Base-by-base conservation (phyloP, 1,140 invertebrate genomes). In the Scaptomyza graminum region DNA sequence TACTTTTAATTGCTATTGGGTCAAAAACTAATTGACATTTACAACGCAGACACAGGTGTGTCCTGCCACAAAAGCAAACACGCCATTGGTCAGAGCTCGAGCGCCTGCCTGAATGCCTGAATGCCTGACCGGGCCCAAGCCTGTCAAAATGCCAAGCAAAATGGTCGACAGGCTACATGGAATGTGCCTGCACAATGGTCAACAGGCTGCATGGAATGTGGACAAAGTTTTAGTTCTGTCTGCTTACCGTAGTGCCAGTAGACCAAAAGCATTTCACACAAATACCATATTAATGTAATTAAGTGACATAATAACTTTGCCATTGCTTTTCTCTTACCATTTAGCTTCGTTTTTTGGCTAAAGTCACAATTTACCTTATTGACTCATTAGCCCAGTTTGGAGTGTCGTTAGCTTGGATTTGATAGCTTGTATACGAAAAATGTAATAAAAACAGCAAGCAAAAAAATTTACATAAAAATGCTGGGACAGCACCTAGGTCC, bases 281-380 rank as follows among this genome's bases (percentile, higher is more conserved):
- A 78, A 75, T 67, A 75, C 63, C 82, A 82, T 87, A 87, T 78
- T 87, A 75, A 78, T 87, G 78, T 85, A 85, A 87, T 85, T 85
- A 85, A 88, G 83, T 88, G 83, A 37, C 57, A 87, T 74, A 72
- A 79, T 77, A 83, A 71, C 54, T 67, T 56, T 61, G 47, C 49
- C 39, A 55, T 62, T 49, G 47, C 46, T 13, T 34, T 8, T 2
- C n/a, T 18, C 18, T 34, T 8, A 28, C 4, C 28, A 28, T 34
- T 34, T 9, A 4, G 4, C 18, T 34, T 16, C 18, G 43, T 28
- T 68, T 62, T 60, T 67, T 39, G 67, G 62, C 55, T 56, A 64
- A 12, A 13, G 15, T 64, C 54, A 51, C 67, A 85, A 81, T 81
- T 87, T 78, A 82, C 63, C 70, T 87, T 85, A 85, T 85, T 87